Percentiles rank a stretch among this genome's conserved stretches.
Evolutionary conservation across 2,113 vertebrate species (phyloP).

Genomic region (Bungarus multicinctus): DNA sequence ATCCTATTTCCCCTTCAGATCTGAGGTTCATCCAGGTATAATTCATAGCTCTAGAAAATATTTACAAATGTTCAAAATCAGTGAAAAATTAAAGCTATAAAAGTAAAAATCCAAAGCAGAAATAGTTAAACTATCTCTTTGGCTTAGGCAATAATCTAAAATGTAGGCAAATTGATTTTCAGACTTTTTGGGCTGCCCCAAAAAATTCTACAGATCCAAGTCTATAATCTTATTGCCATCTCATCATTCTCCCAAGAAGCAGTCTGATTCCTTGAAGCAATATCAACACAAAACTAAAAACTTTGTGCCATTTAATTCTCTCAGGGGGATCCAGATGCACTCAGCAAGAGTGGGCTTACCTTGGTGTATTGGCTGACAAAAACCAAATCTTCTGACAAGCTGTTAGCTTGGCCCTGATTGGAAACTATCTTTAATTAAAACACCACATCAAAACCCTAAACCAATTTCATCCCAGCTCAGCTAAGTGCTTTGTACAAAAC

Average conservation of each 20-base stretch:
- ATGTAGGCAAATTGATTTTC: not conserved
- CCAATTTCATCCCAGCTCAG: slow-evolving; percentile 63
- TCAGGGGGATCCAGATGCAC: slow-evolving; percentile 43
- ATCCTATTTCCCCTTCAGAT: not conserved
- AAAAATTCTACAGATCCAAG: fast-evolving
- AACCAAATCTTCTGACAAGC: slow-evolving; percentile 60
- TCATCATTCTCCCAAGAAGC: fast-evolving
- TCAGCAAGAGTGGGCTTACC: slow-evolving; percentile 45
- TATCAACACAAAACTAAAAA: slow-evolving; percentile 15
- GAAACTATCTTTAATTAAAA: slow-evolving; percentile 77
- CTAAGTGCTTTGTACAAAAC: slow-evolving; percentile 74
- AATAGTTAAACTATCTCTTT: not conserved
- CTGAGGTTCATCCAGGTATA: not conserved
- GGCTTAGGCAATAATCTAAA: not conserved
- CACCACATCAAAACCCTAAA: slow-evolving; percentile 65
- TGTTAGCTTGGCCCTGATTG: slow-evolving; percentile 58
- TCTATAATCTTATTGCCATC: not conserved
- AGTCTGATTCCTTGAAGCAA: fast-evolving
- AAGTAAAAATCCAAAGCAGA: not conserved
- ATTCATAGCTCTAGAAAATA: not conserved
- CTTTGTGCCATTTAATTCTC: slow-evolving; percentile 31
- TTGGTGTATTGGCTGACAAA: slow-evolving; percentile 34
- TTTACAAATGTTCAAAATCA: not conserved
- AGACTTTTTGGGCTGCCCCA: fast-evolving
- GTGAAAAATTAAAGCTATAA: not conserved